Percentiles rank a stretch among this genome's conserved stretches.
phyloP scores from a whole-genome alignment of 2,888 invertebrate genomes.

The Meloe dianella region DNA sequence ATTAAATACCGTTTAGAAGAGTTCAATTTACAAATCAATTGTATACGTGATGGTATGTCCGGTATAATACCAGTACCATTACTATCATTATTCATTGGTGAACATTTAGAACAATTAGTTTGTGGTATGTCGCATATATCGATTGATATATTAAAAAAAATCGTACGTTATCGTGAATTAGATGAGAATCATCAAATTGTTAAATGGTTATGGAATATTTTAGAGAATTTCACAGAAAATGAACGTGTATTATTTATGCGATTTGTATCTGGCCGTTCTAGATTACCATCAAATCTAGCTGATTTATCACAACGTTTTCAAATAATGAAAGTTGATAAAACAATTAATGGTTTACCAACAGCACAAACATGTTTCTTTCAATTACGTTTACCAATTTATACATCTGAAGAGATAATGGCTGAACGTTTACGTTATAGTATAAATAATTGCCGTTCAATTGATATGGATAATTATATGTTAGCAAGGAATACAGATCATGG shows the following conservation, averaged over 20 bases:
- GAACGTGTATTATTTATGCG: constrained; percentile 70
- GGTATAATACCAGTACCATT: constrained; percentile 70
- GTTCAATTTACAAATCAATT: constrained; percentile 67
- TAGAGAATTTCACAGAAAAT: constrained; percentile 67
- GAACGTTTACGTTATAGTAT: constrained; percentile 70
- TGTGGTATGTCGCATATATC: constrained; percentile 70
- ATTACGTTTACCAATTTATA: constrained; percentile 67
- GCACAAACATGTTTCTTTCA: constrained; percentile 71
- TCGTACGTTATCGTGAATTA: constrained; percentile 70
- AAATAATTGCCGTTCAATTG: constrained; percentile 70
- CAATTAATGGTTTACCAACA: constrained; percentile 67
- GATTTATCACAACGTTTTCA: constrained; percentile 71
- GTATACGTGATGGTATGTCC: constrained; percentile 69
- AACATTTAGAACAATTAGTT: constrained; percentile 67
- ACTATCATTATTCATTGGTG: constrained; percentile 65
- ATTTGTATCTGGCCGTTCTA: constrained; percentile 70
- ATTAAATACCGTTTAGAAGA: constrained; percentile 67
- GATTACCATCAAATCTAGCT: constrained; percentile 69
- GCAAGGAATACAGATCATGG: constrained; percentile 64
- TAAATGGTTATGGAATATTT: constrained; percentile 69
- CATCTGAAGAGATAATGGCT: constrained; percentile 66
- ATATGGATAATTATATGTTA: constrained; percentile 75
- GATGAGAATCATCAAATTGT: constrained; percentile 67
- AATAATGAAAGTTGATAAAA: constrained; percentile 66
- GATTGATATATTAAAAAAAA: constrained; percentile 65